Conservation (phyloP, 2,113 vertebrate species). For the Hassar affinis region DNA sequence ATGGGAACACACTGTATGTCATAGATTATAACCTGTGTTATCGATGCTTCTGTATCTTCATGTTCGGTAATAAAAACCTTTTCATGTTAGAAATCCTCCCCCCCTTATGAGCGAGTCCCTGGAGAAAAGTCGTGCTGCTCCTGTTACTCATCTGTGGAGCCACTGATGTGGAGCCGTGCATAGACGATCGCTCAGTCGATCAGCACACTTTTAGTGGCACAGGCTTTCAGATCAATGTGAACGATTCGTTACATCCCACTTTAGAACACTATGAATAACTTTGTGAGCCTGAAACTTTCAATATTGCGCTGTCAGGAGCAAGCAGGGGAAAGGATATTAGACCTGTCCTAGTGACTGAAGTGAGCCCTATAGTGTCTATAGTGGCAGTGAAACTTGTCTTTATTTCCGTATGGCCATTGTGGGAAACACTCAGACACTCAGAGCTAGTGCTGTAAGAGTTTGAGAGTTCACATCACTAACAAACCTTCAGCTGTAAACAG, state of each 20-base stretch:
- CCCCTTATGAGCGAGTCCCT: no score
- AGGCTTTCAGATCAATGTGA: slow-evolving; percentile 14
- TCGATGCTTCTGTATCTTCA: neutral
- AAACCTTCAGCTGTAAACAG: no score
- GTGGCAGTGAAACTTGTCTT: neutral
- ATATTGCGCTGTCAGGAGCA: neutral
- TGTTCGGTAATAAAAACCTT: neutral
- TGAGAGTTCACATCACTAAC: neutral
- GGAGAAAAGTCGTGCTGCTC: neutral
- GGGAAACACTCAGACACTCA: neutral
- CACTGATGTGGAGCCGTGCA: neutral
- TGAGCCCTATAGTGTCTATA: neutral
- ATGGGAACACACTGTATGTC: neutral
- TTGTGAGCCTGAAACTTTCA: neutral
- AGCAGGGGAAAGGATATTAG: neutral
- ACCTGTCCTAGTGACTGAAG: neutral
- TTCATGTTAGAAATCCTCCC: neutral
- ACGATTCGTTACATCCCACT: slow-evolving; percentile 10
- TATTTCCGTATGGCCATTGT: neutral
- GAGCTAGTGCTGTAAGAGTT: neutral
- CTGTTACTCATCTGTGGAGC: neutral
- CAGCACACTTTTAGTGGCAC: neutral
- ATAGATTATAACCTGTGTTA: neutral
- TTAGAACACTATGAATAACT: slow-evolving; percentile 7
- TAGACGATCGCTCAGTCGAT: neutral